Conservation (phyloP, 2,797 vertebrate species). For the Acropternis orthonyx region DNA sequence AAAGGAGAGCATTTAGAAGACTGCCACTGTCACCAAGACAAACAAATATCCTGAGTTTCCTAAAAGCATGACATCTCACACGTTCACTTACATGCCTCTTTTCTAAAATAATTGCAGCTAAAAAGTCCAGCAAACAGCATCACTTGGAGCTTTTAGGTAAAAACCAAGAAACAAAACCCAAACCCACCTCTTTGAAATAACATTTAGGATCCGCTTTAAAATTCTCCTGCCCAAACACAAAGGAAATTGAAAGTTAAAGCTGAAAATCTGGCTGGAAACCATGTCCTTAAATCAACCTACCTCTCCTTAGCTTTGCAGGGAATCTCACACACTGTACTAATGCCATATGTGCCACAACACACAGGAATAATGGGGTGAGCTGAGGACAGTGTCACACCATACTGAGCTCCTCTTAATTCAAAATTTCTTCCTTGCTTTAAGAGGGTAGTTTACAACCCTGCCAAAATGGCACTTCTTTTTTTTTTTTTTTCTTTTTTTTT, state of each 20-base stretch:
- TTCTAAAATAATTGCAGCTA: slow-evolving; percentile 22
- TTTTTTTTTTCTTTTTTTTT: not conserved
- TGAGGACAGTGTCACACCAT: slow-evolving; percentile 68
- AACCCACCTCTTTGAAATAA: not conserved
- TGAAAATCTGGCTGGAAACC: slow-evolving; percentile 63
- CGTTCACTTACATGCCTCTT: not conserved
- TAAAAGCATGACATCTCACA: not conserved
- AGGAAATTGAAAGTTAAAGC: slow-evolving; percentile 51
- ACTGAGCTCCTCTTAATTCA: slow-evolving; percentile 60
- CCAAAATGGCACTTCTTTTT: slow-evolving; percentile 24
- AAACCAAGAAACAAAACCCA: not conserved
- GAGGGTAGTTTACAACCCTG: slow-evolving; percentile 33
- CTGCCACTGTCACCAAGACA: slow-evolving; percentile 3
- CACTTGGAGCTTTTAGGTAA: not conserved
- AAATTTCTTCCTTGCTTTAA: slow-evolving; percentile 38
- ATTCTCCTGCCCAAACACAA: slow-evolving; percentile 28
- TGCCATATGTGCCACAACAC: slow-evolving; percentile 71
- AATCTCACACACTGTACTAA: slow-evolving; percentile 71
- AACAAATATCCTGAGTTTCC: slow-evolving; percentile 20
- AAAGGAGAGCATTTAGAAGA: not conserved
- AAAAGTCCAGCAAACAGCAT: not conserved
- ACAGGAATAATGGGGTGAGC: slow-evolving; percentile 69
- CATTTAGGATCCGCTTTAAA: slow-evolving; percentile 10
- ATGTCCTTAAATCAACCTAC: slow-evolving; percentile 71
- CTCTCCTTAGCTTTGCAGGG: slow-evolving; percentile 70